Conservation (phyloP, 2,113 vertebrate genomes). For the Girardinichthys multiradiatus region DNA sequence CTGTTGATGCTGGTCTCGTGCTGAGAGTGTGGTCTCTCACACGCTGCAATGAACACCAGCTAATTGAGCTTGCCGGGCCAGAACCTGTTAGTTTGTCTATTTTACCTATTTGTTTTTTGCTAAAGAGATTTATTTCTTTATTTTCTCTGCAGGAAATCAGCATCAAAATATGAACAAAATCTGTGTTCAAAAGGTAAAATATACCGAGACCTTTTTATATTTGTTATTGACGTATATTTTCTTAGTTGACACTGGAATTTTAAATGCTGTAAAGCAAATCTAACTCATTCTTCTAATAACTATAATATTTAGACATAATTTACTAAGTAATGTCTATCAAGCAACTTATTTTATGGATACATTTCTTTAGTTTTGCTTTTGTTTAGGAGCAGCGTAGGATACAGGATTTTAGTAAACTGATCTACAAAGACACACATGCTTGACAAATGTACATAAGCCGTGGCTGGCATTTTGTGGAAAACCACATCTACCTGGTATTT, state of each 20-base stretch:
- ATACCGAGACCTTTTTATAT: background rate
- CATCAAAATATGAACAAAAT: background rate
- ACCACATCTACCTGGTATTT: slow-evolving; percentile 28
- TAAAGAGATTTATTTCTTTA: slow-evolving; percentile 13
- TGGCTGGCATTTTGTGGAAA: slow-evolving; percentile 10
- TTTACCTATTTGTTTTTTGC: slow-evolving; percentile 58
- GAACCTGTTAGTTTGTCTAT: slow-evolving; percentile 71
- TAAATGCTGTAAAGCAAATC: no score
- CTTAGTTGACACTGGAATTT: background rate
- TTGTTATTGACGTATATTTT: background rate
- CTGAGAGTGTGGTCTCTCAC: slow-evolving; percentile 65
- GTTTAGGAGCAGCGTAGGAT: slow-evolving; percentile 26
- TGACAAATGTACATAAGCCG: slow-evolving; percentile 10
- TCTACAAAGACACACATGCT: slow-evolving; percentile 10
- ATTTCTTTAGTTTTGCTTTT: background rate
- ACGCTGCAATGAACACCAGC: slow-evolving; percentile 69
- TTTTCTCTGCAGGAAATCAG: background rate
- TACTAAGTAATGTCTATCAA: background rate
- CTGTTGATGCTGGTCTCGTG: slow-evolving; percentile 74
- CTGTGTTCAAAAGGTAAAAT: background rate
- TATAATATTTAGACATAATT: no score
- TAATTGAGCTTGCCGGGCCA: slow-evolving; percentile 81
- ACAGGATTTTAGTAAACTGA: slow-evolving; percentile 16
- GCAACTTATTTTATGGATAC: background rate
- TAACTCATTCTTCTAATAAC: no score